Percentiles rank a stretch among this genome's conserved stretches.
Evolutionary conservation across 2,113 vertebrate species (phyloP).

Genomic region (Periophthalmus modestus): DNA sequence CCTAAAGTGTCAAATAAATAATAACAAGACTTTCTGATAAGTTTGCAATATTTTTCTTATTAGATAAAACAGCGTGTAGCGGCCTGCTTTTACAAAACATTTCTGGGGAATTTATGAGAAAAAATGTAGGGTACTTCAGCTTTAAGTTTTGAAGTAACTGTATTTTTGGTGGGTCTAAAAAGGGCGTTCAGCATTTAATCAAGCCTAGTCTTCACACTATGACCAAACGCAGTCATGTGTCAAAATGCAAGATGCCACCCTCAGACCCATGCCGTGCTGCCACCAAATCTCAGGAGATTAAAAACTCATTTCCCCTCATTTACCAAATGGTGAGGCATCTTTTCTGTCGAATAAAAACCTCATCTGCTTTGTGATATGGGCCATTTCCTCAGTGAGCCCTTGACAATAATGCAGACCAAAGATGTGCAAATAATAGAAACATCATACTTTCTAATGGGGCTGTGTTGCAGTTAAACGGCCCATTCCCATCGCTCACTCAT

Average conservation of each 20-base stretch:
- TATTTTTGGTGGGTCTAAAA: background rate
- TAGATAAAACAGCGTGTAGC: no score
- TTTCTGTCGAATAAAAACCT: constrained; percentile 49
- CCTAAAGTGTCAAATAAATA: no score
- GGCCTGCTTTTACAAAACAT: no score
- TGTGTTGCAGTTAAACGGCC: constrained; percentile 63
- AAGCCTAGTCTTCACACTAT: background rate
- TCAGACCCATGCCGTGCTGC: constrained; percentile 5
- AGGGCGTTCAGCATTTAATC: background rate
- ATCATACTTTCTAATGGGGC: constrained; percentile 58
- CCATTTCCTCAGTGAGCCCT: constrained; percentile 51
- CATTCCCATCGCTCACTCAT: constrained; percentile 50
- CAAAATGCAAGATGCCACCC: constrained; percentile 27
- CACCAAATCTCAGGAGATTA: constrained; percentile 42
- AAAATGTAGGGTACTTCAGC: background rate
- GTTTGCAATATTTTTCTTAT: no score
- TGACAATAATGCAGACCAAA: constrained; percentile 58
- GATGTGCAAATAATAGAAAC: constrained; percentile 59
- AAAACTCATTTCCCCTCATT: constrained; percentile 59
- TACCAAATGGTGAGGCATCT: constrained; percentile 33
- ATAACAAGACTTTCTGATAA: no score
- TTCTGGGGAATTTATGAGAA: no score
- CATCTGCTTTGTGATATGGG: constrained; percentile 49
- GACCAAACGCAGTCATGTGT: constrained; percentile 2
- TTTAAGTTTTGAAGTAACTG: background rate